Base-by-base conservation (phyloP, 2,888 invertebrate species). In the Steinernema carpocapsae region DNA sequence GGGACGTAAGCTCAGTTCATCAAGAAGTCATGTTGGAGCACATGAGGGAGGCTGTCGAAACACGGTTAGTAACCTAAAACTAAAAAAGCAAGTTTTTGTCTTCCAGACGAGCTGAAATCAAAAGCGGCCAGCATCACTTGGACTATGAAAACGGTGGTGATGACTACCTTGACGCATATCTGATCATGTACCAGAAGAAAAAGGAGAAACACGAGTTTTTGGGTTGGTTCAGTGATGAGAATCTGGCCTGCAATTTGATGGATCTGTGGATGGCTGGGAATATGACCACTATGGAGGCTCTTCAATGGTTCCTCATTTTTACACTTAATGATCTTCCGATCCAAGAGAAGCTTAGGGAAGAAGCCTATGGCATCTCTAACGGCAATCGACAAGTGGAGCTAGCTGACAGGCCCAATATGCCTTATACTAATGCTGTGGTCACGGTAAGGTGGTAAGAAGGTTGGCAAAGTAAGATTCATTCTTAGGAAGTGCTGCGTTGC, bases 161-260 rank as follows among this genome's bases (percentile, higher is more conserved):
- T 24, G 81, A 81, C 52, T 81, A 72, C 48, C 45, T 79, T 10
- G 81, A 81, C 59, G 78, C 78, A 2, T 81, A 75, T 71, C 48
- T 81, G 19, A 32, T 70, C 0, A 76, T 76, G 75, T 78, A 78
- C 59, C 64, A 77, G 51, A 70, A 78, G 48, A 76, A 79, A 24
- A 71, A 78, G 26, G 59, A 73, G 51, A 74, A 75, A 1, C 76
- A 77, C 17, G 74, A 78, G 6, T 72, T 64, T n/a, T 17, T 64
- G 32, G 64, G 64, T 3, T 64, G 64, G 64, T 64, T 64, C 64
- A 64, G 64, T 32, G 64, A 64, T 32, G 64, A 64, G 64, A 64
- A 64, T 64, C 64, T 64, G 64, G 64, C 64, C 26, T 4, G 14
- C 1, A 64, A 64, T 37, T 32, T 64, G 2, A 17, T 32, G 6